Evolutionary conservation across 2,888 invertebrate species (phyloP).

Genomic region (Aphodius sticticus): DNA sequence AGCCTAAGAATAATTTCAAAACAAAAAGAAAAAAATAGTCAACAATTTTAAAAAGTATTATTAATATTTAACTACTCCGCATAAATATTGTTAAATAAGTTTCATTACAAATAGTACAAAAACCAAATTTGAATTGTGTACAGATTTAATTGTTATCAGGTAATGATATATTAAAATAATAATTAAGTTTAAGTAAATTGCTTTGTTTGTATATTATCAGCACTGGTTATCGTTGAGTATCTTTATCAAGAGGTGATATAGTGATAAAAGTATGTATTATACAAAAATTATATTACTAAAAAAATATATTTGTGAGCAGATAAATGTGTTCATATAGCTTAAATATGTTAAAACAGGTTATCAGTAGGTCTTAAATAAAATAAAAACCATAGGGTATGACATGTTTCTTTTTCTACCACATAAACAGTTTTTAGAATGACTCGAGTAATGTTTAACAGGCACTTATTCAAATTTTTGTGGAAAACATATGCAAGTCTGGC

Average conservation of each 20-base stretch:
- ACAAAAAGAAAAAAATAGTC: not conserved
- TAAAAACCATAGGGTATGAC: too few species aligned
- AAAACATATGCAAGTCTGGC: too few species aligned
- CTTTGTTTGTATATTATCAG: not conserved
- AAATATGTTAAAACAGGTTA: too few species aligned
- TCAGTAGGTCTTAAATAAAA: too few species aligned
- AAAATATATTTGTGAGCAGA: too few species aligned
- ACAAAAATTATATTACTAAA: too few species aligned
- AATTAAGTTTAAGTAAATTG: not conserved
- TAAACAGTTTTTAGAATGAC: too few species aligned
- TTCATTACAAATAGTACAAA: constrained; percentile 4
- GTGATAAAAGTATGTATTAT: not conserved
- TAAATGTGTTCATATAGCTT: too few species aligned
- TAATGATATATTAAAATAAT: not conserved
- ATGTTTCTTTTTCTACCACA: too few species aligned
- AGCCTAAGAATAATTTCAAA: not conserved
- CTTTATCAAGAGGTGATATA: not conserved
- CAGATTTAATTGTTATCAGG: not conserved
- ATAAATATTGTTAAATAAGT: not conserved
- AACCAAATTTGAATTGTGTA: not conserved
- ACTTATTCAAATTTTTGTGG: too few species aligned
- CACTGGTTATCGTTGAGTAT: not conserved
- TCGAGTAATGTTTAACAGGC: too few species aligned
- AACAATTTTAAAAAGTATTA: not conserved
- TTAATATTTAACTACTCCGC: not conserved